phyloP scores from a whole-genome alignment of 2,888 invertebrate species.

The Luperina testacea region DNA sequence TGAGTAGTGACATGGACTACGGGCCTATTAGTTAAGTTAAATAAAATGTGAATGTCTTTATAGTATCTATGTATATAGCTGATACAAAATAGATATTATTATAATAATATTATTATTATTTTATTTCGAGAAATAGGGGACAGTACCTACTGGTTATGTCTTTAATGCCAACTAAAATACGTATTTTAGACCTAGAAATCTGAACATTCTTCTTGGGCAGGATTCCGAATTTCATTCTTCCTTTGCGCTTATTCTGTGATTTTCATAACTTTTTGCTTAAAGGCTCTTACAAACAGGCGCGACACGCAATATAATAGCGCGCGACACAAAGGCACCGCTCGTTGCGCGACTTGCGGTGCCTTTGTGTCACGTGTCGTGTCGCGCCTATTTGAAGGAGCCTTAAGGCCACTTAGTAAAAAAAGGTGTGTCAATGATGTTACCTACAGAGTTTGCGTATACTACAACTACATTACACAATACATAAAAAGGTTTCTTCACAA shows the following conservation, averaged over 20 bases:
- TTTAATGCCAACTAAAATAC: neutral
- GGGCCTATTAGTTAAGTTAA: neutral
- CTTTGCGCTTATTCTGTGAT: neutral
- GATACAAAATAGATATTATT: no score
- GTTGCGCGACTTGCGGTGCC: no score
- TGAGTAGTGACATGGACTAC: no score
- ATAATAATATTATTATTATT: no score
- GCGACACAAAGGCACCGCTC: no score
- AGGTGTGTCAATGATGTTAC: neutral
- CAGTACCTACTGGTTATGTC: no score
- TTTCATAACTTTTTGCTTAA: neutral
- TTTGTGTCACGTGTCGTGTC: no score
- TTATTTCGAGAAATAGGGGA: neutral
- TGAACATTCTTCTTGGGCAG: neutral
- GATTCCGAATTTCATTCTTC: conserved; percentile 1
- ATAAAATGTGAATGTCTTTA: neutral
- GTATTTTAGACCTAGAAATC: neutral
- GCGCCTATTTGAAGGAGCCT: no score
- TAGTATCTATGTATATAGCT: neutral
- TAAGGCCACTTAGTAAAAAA: neutral
- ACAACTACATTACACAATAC: neutral
- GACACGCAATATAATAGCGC: no score
- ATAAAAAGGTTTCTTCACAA: conserved; percentile 4
- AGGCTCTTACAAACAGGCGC: no score
- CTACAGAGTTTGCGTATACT: neutral